Base-by-base conservation (phyloP, 2,888 invertebrate genomes). In the Ferdinandea cuprea region DNA sequence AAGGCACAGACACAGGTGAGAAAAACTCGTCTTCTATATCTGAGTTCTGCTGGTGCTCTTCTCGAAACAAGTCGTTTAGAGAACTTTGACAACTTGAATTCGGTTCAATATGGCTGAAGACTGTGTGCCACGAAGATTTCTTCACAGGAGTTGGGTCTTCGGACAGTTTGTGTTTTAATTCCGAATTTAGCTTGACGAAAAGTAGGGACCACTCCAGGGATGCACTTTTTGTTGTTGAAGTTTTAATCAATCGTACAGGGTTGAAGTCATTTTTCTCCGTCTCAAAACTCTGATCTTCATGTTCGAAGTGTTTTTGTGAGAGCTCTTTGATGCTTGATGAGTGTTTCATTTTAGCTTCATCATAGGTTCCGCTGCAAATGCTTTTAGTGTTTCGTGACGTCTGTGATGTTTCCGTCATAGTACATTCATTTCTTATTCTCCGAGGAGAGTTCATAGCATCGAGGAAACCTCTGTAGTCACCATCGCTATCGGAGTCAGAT, bases 241-340 rank as follows among this genome's bases (percentile, higher is more conserved):
- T 76, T 5, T 48, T n/a, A 0, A 11, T 8, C 6, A 85, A 56
- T 8, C 87, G 86, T 17, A 86, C 13, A 0, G 90, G 88, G 76
- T 89, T 89, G 3, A 85, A 80, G 17, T 88, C 87, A 13, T 88
- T 89, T 2, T 89, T 88, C 25, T 87, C 88, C 0, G 90, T 89
- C 76, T 90, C 89, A 21, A 90, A 90, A 11, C 90, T 89, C 69
- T 89, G 89, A 83, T 90, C 90, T 40, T 79, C 78, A 13, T 78
- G 65, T 32, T 73, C 78, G 30, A 83, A 68, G 17, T 56, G 58
- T 1, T 72, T 56, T 19, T 21, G 42, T 8, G 66, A 71, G 11
- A 54, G 50, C 6, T 48, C 17, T 42, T 0, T 59, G 46, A 8
- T 71, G 71, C 0, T 71, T 66, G 32, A 72, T 77, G 5, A 48